Evolutionary conservation across 2,113 vertebrate genomes (phyloP), one percentile per base, ranked within the genome.

Genomic region (Cyanoderma ruficeps): DNA sequence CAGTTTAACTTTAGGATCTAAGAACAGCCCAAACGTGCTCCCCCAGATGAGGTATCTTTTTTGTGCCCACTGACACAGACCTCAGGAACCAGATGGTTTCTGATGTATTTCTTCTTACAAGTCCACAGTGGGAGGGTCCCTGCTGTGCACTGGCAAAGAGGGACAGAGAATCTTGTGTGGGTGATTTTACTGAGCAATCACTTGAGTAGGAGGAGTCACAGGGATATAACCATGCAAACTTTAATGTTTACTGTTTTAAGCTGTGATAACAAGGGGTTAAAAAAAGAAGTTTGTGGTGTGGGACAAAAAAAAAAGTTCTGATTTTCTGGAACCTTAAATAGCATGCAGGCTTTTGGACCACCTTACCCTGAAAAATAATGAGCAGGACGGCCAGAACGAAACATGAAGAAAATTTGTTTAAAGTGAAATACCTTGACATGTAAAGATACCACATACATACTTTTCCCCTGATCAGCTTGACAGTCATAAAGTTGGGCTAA

Each of bases 361-460:
- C 27, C 33, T 64, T 61, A 42, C 25, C 63, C 14, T 60, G 41
- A 72, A 64, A 85, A 59, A 24, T 18, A 47, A 60, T 52, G 35
- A 85, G 11, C 24, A 69, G 15, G 35, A 30, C 33, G 23, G 6
- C 41, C 65, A n/a, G 25, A 83, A 68, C 3, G 5, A 83, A 79
- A 25, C 30, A 41, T 5, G 22, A 24, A 21, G 10, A 81, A 47
- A 37, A 16, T 33, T 56, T 88, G 21, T 64, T 80, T 57, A 22
- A 57, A 60, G 59, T 37, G 7, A 64, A 75, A 52, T 59, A 37
- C 28, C 16, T 57, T 70, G 37, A 39, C 24, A n/a, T 47, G 23
- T 50, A 10, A 68, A 47, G 52, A 30, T 33, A 70, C 0, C 28
- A 42, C 23, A 21, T 19, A 57, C 0, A 0, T 50, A 47, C 20